Evolutionary conservation across 2,797 vertebrate genomes (phyloP).

Genomic region (Sebastes hubbsi): DNA sequence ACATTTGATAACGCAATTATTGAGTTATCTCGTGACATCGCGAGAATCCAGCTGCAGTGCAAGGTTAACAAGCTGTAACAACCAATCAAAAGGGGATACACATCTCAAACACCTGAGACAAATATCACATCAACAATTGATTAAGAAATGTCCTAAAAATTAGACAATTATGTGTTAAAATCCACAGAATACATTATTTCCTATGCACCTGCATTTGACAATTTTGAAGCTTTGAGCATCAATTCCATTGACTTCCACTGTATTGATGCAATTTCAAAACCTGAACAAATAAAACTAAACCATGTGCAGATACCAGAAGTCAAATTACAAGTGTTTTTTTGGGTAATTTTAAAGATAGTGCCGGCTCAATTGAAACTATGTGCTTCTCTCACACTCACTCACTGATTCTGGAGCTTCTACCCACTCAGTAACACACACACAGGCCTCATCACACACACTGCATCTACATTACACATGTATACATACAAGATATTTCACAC

Average conservation of each 20-base stretch:
- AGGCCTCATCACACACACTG: constrained; percentile 17
- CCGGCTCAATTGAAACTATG: background rate
- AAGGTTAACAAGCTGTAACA: background rate
- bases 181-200: background rate
- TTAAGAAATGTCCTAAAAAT: background rate
- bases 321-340: background rate
- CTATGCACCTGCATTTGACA: background rate
- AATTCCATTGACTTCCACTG: background rate
- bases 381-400: background rate
- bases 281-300: background rate
- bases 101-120: background rate
- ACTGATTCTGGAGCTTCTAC: background rate
- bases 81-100: background rate
- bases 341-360: background rate
- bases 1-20: too few relatives aligned
- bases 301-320: background rate
- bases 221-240: background rate
- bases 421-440: constrained; percentile 3
- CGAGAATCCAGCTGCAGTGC: too few relatives aligned
- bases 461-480: constrained; percentile 53
- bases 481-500: constrained; percentile 49
- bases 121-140: background rate
- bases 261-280: background rate
- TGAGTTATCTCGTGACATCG: too few relatives aligned
- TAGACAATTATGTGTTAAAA: background rate